Conservation (phyloP, 30 jellyfish, hydroid and myxozoan species). For the Calvadosia cruxmelitensis region DNA sequence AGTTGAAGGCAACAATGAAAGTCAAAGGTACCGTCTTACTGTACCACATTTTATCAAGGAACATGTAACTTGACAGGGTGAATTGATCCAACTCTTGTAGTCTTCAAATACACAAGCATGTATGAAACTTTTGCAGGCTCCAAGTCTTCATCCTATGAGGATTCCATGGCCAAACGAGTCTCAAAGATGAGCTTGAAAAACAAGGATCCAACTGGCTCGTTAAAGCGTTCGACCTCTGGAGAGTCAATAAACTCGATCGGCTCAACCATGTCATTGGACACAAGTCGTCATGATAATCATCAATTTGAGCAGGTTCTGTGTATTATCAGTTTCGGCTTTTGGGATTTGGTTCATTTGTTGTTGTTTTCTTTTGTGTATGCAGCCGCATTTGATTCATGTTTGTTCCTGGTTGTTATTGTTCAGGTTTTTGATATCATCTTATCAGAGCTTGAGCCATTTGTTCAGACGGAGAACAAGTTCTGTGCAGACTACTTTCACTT, state of each 20-base stretch:
- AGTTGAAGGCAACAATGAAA: constrained; percentile 37
- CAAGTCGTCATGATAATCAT: constrained; percentile 2
- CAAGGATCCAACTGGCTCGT: constrained; percentile 15
- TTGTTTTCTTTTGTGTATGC: background rate
- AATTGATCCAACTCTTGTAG: too few relatives aligned
- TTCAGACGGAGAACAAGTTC: constrained; percentile 69
- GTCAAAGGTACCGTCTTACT: constrained; percentile 44
- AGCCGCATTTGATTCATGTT: background rate
- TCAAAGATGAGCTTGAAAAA: background rate
- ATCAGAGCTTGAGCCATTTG: constrained; percentile 82
- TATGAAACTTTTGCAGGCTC: too few relatives aligned
- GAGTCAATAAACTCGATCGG: constrained; percentile 76
- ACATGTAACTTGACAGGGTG: too few relatives aligned
- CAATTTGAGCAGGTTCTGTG: constrained; percentile 41
- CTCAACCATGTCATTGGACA: constrained; percentile 8
- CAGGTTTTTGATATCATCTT: constrained; percentile 71
- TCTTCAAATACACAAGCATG: too few relatives aligned
- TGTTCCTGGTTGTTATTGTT: background rate
- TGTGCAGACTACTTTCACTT: constrained; percentile 61
- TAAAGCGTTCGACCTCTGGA: constrained; percentile 57
- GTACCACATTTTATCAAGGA: background rate
- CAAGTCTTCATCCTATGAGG: background rate
- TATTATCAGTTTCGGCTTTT: too few relatives aligned
- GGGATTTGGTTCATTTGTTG: too few relatives aligned
- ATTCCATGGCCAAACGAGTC: background rate